phyloP scores from a whole-genome alignment of 2,113 vertebrate species.

The Dasyprocta punctata region DNA sequence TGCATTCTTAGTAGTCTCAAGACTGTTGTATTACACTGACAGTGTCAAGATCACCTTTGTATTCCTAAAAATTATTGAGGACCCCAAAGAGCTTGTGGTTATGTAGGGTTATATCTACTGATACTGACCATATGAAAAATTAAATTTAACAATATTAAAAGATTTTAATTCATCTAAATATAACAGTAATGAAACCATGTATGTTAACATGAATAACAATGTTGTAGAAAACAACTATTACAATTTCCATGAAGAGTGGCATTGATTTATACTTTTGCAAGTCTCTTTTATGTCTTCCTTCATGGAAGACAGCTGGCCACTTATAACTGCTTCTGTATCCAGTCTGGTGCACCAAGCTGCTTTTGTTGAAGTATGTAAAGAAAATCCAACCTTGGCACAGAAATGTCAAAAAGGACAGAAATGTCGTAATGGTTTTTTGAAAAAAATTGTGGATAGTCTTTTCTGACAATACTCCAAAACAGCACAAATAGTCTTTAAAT shows the following conservation, averaged over 20 bases:
- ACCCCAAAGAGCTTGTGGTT: neutral
- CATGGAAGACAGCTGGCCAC: neutral
- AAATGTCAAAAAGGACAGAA: neutral
- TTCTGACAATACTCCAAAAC: neutral
- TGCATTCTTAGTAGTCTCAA: neutral
- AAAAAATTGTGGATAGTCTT: neutral
- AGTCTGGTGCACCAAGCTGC: neutral
- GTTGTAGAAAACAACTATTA: neutral
- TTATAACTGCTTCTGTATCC: neutral
- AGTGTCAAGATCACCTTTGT: neutral
- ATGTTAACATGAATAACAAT: neutral
- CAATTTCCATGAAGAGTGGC: neutral
- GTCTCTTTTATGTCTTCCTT: neutral
- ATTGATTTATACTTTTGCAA: neutral
- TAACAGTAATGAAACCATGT: neutral
- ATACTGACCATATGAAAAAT: neutral
- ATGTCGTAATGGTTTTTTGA: neutral
- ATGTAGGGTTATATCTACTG: neutral
- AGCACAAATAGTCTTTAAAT: neutral
- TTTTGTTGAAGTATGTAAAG: neutral
- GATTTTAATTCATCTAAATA: slow-evolving; percentile 1
- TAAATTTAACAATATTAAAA: neutral
- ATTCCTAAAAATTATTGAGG: slow-evolving; percentile 22
- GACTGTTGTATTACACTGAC: neutral
- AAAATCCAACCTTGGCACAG: neutral